phyloP scores from a whole-genome alignment of 2,888 invertebrate genomes.

The Habroteleia sp. region DNA sequence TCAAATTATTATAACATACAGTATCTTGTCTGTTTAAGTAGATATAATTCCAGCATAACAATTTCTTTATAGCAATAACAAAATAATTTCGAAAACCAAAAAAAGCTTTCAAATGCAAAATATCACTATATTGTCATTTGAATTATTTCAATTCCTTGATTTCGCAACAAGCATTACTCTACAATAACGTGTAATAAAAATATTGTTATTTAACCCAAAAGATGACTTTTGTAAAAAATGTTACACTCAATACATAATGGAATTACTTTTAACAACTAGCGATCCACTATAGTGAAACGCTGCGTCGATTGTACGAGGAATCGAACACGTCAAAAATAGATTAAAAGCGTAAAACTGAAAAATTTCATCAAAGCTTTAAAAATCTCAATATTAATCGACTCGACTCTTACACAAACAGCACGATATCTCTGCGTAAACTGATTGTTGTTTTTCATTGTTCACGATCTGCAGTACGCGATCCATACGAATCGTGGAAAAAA shows the following conservation, averaged over 20 bases:
- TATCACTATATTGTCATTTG: no score
- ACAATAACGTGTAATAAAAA: no score
- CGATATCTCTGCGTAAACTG: constrained; percentile 40
- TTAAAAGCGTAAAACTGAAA: constrained; percentile 56
- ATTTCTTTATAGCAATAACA: no score
- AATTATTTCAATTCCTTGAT: no score
- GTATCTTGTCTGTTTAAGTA: no score
- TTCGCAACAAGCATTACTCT: no score
- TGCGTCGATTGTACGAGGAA: constrained; percentile 25
- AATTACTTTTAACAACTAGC: constrained; percentile 26
- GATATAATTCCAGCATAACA: no score
- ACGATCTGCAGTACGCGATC: constrained; percentile 14
- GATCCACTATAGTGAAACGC: constrained; percentile 4
- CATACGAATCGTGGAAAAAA: constrained; percentile 19
- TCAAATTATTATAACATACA: no score
- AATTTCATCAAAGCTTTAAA: constrained; percentile 43
- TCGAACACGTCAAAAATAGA: constrained; percentile 54
- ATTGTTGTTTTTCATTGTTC: constrained; percentile 34
- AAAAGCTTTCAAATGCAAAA: no score
- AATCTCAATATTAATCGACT: constrained; percentile 55
- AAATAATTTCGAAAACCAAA: no score
- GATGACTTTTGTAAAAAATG: constrained; percentile 1
- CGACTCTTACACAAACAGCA: constrained; percentile 33
- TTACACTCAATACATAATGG: constrained; percentile 22
- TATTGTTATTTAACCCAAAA: not conserved